A percentile compares a stretch with the other conserved stretches of the same genome.
Conservation (phyloP, 2,113 vertebrate species). For the Paramisgurnus dabryanus region DNA sequence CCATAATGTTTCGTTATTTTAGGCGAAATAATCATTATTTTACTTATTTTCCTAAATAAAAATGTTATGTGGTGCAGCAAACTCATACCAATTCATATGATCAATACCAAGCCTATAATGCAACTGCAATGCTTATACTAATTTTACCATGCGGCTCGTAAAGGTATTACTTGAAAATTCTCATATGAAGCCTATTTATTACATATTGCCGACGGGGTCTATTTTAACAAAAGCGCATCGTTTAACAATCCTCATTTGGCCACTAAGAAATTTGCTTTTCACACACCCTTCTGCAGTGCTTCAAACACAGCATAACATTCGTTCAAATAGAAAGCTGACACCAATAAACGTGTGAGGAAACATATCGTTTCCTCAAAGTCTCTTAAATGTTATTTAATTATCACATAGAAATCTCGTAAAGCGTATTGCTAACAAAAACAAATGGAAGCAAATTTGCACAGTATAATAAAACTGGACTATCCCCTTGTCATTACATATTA, state of each 20-base stretch:
- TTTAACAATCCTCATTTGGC: not conserved
- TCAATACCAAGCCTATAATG: not conserved
- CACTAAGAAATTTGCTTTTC: not conserved
- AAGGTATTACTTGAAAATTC: not conserved
- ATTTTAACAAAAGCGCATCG: not conserved
- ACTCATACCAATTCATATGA: not conserved
- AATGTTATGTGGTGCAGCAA: conserved; percentile 16
- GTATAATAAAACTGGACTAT: not conserved
- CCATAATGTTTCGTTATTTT: not conserved
- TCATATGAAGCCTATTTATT: not conserved
- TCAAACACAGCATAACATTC: not conserved
- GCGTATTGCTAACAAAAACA: not conserved
- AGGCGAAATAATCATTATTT: conserved; percentile 16
- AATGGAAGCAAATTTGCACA: not conserved
- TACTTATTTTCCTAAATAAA: conserved; percentile 35
- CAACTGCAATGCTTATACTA: not conserved
- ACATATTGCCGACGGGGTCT: not conserved
- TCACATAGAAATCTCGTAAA: not conserved
- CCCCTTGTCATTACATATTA: not conserved
- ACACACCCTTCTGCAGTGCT: not conserved
- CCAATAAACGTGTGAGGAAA: not conserved
- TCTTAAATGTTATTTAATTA: not conserved
- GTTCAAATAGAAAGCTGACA: not conserved
- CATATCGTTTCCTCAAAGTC: not conserved
- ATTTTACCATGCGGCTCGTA: not conserved